Base-by-base conservation (phyloP, 2,113 vertebrate genomes). In the Halcyon senegalensis region DNA sequence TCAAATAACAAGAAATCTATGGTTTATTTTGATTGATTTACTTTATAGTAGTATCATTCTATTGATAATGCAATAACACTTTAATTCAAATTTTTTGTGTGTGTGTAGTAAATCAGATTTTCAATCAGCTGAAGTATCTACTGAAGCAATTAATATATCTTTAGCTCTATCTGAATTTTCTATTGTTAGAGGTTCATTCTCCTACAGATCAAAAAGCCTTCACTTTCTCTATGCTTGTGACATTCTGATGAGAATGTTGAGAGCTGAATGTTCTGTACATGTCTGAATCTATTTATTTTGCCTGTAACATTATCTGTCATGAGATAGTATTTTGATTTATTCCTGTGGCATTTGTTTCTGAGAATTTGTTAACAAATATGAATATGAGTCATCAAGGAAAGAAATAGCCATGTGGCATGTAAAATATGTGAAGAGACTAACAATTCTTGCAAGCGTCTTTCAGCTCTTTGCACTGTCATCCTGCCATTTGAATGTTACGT, bases 1-100 rank as follows among this genome's bases (percentile, higher is more conserved):
- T 17, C 41, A 95, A 89, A 80, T 83, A 90, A 56, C 21, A 93
- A 95, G n/a, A 84, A 84, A 92, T 86, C 43, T 87, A 33, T 77
- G 84, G 70, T 85, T 94, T 91, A 10, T 67, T 81, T 88, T 96
- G 77, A 89, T 91, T 89, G 84, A 74, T 81, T 91, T 95, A 86
- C 55, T 20, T 56, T 41, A 48, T 62, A 28, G 35, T 77, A 83
- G 84, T 90, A 91, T 69, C 1, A 24, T 92, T 92, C 55, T 44
- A 31, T 69, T 59, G 70, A 37, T 75, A 85, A 89, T 11, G 20
- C 15, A 78, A 70, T 73, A 30, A 50, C 35, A 30, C 10, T 95
- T 94, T 44, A 77, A 60, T 89, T 74, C 13, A 87, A 73, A 59
- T 84, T 62, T 74, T 73, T 68, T 75, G 48, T 73, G 64, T 75